Percentiles rank a stretch among this genome's conserved stretches.
These are phyloP conservation scores for Prionace glauca DNA, from an alignment of 2,797 vertebrate genomes.

Conservation along the genomic window DNA sequence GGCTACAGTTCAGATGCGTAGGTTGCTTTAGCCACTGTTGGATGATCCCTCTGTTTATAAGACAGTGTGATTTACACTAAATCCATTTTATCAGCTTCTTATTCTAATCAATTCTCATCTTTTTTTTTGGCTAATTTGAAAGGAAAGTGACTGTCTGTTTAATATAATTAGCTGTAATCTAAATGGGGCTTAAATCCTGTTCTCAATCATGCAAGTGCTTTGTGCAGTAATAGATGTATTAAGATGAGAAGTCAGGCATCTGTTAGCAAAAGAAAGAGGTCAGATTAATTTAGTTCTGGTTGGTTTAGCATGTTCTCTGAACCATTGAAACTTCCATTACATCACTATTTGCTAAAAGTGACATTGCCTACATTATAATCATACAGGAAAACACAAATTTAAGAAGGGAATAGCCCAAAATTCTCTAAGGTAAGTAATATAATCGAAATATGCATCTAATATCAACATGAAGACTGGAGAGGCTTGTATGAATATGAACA, in stretches of 20 bases:
- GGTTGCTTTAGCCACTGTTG: not conserved
- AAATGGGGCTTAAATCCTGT: conserved; percentile 31
- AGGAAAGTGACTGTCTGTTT: not conserved
- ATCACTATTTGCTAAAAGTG: conserved; percentile 12
- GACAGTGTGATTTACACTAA: not conserved
- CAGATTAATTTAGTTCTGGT: conserved; percentile 47
- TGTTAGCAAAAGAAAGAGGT: conserved; percentile 8
- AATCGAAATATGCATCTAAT: not conserved
- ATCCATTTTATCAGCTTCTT: not conserved
- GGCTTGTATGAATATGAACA: not conserved
- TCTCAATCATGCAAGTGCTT: conserved; percentile 30
- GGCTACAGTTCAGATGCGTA: not conserved
- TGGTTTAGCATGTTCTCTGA: conserved; percentile 44
- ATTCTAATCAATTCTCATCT: conserved; percentile 9
- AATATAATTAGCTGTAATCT: conserved; percentile 15
- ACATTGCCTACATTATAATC: conserved; percentile 3
- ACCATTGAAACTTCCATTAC: conserved; percentile 30
- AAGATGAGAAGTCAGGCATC: conserved; percentile 14
- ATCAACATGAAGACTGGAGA: not conserved
- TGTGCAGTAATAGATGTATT: conserved; percentile 19
- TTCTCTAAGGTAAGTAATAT: not conserved
- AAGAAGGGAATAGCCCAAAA: not conserved
- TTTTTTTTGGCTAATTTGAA: not conserved
- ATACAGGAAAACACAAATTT: not conserved
- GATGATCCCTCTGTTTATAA: not conserved